Evolutionary conservation across 2,797 vertebrate species (phyloP).

Genomic region (Zalophus californianus): DNA sequence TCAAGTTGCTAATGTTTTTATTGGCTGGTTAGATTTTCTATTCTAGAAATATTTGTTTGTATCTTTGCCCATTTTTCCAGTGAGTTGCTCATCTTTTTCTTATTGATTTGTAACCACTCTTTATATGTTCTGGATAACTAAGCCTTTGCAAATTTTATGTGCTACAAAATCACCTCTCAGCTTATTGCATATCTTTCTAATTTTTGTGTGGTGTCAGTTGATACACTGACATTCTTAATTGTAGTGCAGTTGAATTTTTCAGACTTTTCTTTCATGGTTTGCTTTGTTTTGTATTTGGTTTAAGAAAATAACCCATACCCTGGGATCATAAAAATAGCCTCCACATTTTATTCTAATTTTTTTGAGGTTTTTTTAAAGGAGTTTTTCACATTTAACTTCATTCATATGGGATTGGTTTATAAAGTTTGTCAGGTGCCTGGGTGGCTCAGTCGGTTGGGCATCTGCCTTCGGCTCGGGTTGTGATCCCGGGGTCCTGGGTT

Average conservation of each 20-base stretch:
- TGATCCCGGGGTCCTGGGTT: too few relatives aligned
- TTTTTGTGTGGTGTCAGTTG: neutral
- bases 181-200: neutral
- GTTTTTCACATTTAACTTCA: neutral
- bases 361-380: neutral
- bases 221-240: neutral
- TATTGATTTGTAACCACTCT: neutral
- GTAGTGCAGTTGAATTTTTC: neutral
- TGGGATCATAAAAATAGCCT: neutral
- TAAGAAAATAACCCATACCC: neutral
- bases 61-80: neutral
- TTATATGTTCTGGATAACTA: neutral
- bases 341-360: neutral
- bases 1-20: neutral
- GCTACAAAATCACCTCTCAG: neutral
- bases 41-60: neutral
- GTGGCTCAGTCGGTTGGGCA: too few relatives aligned
- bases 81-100: neutral
- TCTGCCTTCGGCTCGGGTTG: too few relatives aligned
- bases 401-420: neutral
- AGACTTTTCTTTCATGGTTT: neutral
- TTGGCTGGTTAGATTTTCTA: neutral
- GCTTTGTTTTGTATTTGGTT: neutral
- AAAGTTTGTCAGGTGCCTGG: too few relatives aligned
- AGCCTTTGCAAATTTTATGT: neutral